These are phyloP conservation scores for Myiozetetes cayanensis DNA, from an alignment of 2,113 vertebrate genomes.

Conservation along the genomic window DNA sequence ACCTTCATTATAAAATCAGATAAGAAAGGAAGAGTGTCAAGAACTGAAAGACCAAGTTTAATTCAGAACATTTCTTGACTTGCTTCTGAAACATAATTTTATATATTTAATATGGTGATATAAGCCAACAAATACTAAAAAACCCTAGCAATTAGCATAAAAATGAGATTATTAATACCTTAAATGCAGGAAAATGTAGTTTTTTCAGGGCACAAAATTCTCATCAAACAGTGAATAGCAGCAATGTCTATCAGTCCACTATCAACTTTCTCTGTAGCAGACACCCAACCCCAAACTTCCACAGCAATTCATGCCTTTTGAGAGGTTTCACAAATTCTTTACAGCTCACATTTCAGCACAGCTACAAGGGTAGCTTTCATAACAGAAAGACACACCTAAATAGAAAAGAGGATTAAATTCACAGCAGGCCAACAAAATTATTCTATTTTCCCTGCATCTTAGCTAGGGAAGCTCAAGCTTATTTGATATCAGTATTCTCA, in stretches of 20 bases:
- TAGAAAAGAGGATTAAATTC: not conserved
- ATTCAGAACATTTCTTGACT: not conserved
- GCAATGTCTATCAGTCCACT: not conserved
- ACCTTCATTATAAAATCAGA: not conserved
- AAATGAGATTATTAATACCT: not conserved
- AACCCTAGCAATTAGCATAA: not conserved
- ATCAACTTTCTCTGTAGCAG: not conserved
- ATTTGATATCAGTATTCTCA: not conserved
- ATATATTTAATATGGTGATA: not conserved
- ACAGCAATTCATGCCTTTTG: not conserved
- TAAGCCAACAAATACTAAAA: not conserved
- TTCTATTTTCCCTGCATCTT: not conserved
- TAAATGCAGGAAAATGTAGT: rapidly evolving
- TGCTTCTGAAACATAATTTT: not conserved
- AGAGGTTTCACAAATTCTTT: not conserved
- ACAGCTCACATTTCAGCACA: not conserved
- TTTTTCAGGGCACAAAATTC: not conserved
- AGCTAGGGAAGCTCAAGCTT: not conserved
- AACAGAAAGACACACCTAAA: not conserved
- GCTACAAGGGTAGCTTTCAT: not conserved
- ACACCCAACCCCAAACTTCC: not conserved
- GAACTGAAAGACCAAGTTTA: not conserved
- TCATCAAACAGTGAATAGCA: not conserved
- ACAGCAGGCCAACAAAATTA: not conserved
- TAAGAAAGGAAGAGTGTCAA: not conserved